Evolutionary conservation across 2,797 vertebrate genomes (phyloP), one percentile per base, ranked within the genome.

Genomic region (Parambassis ranga): DNA sequence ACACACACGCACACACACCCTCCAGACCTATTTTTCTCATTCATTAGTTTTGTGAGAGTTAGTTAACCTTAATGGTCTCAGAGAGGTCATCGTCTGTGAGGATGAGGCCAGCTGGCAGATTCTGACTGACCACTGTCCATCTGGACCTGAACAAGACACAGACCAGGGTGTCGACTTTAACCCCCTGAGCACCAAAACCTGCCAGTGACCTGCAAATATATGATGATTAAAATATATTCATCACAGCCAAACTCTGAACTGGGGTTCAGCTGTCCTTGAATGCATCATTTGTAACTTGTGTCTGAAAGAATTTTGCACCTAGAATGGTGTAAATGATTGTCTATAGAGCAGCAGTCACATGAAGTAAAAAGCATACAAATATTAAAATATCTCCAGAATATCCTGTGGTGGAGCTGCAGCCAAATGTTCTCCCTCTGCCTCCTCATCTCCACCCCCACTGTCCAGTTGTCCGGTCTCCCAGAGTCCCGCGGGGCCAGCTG

Each of bases 121-220:
- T 53, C 28, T 22, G 39, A 65, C 47, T 57, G 63, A 74, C 70
- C 72, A 36, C 48, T 27, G 63, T 71, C 78, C 72, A 79, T 81
- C 75, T 79, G 75, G 65, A 63, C 32, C 20, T 7, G n/a, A 35
- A 49, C n/a, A n/a, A n/a, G n/a, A n/a, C n/a, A n/a, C n/a, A n/a
- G n/a, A n/a, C n/a, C n/a, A n/a, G n/a, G n/a, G n/a, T n/a, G n/a
- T n/a, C n/a, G n/a, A n/a, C n/a, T n/a, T n/a, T n/a, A n/a, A n/a
- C n/a, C n/a, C n/a, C n/a, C n/a, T n/a, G n/a, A n/a, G n/a, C n/a
- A n/a, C n/a, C n/a, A n/a, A n/a, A n/a, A n/a, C n/a, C n/a, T n/a
- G n/a, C n/a, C n/a, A n/a, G n/a, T n/a, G n/a, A n/a, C n/a, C n/a
- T n/a, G n/a, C n/a, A n/a, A n/a, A n/a, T n/a, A n/a, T n/a, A n/a